Conservation (phyloP, 2,797 vertebrate species). For the Phoebastria nigripes region DNA sequence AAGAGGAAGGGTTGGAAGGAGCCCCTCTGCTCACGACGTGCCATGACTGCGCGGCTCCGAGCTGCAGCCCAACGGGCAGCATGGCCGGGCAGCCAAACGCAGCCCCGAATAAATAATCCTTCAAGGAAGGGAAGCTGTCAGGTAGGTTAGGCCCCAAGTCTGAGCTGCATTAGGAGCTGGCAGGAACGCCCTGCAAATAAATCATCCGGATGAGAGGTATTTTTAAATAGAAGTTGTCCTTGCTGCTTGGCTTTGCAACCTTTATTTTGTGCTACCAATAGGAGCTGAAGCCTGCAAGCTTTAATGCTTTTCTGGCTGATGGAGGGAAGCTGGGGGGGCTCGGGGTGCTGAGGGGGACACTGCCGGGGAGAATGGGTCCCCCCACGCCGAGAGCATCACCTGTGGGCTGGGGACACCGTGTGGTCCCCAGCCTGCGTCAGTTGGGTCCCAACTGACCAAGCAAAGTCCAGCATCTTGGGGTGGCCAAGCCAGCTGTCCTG, state of each 20-base stretch:
- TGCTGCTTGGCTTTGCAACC: neutral
- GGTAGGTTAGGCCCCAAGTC: neutral
- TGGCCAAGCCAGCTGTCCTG: slow-evolving; percentile 23
- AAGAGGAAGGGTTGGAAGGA: neutral
- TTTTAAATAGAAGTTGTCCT: slow-evolving; percentile 26
- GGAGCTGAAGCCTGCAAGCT: neutral
- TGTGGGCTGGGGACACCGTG: neutral
- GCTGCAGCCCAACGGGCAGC: accelerated
- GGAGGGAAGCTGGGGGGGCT: neutral
- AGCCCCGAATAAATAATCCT: neutral
- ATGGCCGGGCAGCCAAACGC: accelerated
- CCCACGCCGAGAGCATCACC: accelerated
- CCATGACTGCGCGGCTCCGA: accelerated
- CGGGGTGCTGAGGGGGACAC: accelerated
- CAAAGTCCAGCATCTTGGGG: neutral
- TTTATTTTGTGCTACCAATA: neutral
- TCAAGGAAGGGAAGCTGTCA: neutral
- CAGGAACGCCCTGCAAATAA: neutral
- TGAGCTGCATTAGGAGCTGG: neutral
- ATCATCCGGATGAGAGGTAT: neutral
- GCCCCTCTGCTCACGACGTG: neutral
- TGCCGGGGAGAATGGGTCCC: accelerated
- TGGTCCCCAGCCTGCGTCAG: neutral
- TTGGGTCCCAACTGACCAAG: neutral
- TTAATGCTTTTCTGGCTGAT: neutral